Percentiles rank a stretch among this genome's conserved stretches.
These are phyloP conservation scores for Torymus tubicola DNA, from an alignment of 2,888 invertebrate species.

Conservation along the genomic window DNA sequence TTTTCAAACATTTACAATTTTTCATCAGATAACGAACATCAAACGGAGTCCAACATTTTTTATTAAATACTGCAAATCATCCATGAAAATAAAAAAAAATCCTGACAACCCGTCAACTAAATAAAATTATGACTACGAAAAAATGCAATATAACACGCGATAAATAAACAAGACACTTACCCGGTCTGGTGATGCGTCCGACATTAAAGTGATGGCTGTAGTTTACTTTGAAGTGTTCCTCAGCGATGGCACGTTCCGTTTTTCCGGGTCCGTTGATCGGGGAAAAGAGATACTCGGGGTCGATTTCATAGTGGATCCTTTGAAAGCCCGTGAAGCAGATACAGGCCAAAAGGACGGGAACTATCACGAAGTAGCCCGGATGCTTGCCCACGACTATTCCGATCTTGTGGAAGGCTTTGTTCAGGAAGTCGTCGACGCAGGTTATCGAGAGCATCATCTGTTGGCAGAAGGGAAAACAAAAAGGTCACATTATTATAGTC, in stretches of 20 bases:
- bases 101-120: too few species aligned
- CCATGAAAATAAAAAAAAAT: too few species aligned
- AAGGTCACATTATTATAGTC: not conserved
- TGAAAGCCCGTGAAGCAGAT: slow-evolving; percentile 93
- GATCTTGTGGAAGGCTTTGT: slow-evolving; percentile 88
- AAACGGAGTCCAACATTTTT: too few species aligned
- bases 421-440: slow-evolving; percentile 88
- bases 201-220: slow-evolving; percentile 91
- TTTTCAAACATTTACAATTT: too few species aligned
- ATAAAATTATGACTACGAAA: too few species aligned
- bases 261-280: slow-evolving; percentile 92
- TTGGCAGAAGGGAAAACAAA: slow-evolving; percentile 61
- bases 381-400: slow-evolving; percentile 87
- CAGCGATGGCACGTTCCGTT: slow-evolving; percentile 87
- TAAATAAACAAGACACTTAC: slow-evolving; percentile 73
- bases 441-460: slow-evolving; percentile 87
- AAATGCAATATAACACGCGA: too few species aligned
- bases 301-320: slow-evolving; percentile 91
- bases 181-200: slow-evolving; percentile 91
- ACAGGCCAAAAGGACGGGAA: slow-evolving; percentile 88
- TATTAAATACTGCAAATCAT: too few species aligned
- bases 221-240: slow-evolving; percentile 91
- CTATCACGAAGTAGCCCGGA: slow-evolving; percentile 92
- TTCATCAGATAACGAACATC: too few species aligned
- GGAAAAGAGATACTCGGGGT: slow-evolving; percentile 94